Conservation (phyloP, 1,140 invertebrate genomes). For the Papilio helenus region DNA sequence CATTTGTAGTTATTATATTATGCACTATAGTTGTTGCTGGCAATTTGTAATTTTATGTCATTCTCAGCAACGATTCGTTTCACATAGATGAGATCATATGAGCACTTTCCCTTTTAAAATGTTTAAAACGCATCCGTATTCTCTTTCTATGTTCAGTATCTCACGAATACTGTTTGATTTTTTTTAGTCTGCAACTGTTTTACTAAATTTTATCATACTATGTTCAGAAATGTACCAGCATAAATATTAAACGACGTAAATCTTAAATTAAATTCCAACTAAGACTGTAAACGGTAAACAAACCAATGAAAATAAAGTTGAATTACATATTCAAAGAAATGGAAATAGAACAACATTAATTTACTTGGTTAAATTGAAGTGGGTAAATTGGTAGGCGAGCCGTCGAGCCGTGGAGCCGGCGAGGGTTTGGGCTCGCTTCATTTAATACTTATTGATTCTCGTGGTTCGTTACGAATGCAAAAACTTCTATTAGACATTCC, state of each 20-base stretch:
- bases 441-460: conserved; percentile 69
- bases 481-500: conserved; percentile 72
- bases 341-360: conserved; percentile 49
- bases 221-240: too few relatives aligned
- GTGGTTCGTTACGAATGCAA: conserved; percentile 74
- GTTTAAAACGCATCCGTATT: too few relatives aligned
- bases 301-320: conserved; percentile 41
- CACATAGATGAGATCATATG: too few relatives aligned
- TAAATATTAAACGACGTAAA: not conserved
- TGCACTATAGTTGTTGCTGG: too few relatives aligned
- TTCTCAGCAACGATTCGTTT: too few relatives aligned
- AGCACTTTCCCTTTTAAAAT: too few relatives aligned
- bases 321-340: conserved; percentile 46
- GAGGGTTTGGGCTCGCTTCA: conserved; percentile 54
- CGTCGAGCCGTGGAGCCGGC: conserved; percentile 41
- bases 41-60: too few relatives aligned
- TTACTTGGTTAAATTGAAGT: conserved; percentile 47
- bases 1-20: too few relatives aligned
- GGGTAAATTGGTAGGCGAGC: conserved; percentile 45
- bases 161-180: too few relatives aligned
- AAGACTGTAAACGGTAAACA: conserved; percentile 30
- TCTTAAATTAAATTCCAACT: not conserved
- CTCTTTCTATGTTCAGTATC: too few relatives aligned
- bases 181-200: too few relatives aligned
- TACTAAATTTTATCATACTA: too few relatives aligned